Evolutionary conservation across 2,888 invertebrate genomes (phyloP).

Genomic region (Xanthorhoe designata): DNA sequence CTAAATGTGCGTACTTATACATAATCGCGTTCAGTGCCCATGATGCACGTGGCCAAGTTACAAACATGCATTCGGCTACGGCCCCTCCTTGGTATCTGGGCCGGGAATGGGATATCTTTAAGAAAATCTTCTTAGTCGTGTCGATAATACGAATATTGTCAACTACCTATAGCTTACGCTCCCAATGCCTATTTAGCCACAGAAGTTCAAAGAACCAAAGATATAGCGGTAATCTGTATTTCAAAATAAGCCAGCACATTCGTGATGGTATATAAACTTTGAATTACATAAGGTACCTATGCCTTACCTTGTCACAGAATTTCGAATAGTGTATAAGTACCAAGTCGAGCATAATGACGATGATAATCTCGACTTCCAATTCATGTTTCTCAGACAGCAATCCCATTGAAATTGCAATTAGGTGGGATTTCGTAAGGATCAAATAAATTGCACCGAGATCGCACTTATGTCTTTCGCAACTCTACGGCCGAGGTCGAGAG

Average conservation of each 20-base stretch:
- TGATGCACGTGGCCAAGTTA: too few relatives aligned
- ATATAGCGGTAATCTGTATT: too few relatives aligned
- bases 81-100: too few relatives aligned
- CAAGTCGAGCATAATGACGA: slow-evolving; percentile 24
- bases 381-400: slow-evolving; percentile 44
- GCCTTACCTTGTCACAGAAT: slow-evolving; percentile 25
- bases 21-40: too few relatives aligned
- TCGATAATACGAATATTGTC: too few relatives aligned
- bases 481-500: slow-evolving; percentile 43
- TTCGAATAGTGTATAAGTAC: slow-evolving; percentile 5
- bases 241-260: background rate
- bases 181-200: too few relatives aligned
- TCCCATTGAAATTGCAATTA: slow-evolving; percentile 49
- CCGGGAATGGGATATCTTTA: too few relatives aligned
- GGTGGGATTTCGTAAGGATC: slow-evolving; percentile 50
- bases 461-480: slow-evolving; percentile 48
- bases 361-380: slow-evolving; percentile 36
- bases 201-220: too few relatives aligned
- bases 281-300: background rate
- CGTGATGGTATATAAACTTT: background rate
- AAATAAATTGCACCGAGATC: slow-evolving; percentile 46
- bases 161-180: too few relatives aligned
- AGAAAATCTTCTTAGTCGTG: too few relatives aligned
- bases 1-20: background rate
- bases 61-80: too few relatives aligned